phyloP scores from a whole-genome alignment of 2,113 vertebrate species.

The Electrona antarctica region DNA sequence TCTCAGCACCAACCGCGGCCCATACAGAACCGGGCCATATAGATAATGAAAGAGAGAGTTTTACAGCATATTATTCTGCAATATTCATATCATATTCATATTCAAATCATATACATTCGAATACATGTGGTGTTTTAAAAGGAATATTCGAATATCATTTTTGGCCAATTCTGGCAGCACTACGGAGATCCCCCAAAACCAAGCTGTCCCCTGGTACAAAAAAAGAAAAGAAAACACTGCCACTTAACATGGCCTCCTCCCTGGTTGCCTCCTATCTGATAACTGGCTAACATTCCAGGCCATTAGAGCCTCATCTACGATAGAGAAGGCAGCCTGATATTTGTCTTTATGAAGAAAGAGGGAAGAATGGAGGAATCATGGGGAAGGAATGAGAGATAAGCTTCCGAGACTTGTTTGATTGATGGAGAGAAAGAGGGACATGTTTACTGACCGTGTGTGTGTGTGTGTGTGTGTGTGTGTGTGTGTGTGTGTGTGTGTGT shows the following conservation, averaged over 20 bases:
- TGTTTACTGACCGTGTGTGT: conserved; percentile 17
- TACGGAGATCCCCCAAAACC: background rate
- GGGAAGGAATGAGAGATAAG: background rate
- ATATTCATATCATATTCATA: too few relatives aligned
- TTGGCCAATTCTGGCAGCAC: too few relatives aligned
- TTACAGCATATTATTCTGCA: too few relatives aligned
- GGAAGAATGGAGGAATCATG: conserved; percentile 9
- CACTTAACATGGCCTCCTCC: background rate
- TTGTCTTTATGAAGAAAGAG: conserved; percentile 10
- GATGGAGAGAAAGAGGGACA: conserved; percentile 19
- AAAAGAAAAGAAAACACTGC: background rate
- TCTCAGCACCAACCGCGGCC: too few relatives aligned
- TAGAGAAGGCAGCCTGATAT: conserved; percentile 10
- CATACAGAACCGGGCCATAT: too few relatives aligned
- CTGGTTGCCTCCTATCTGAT: conserved; percentile 16
- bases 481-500: background rate
- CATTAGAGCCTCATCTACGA: conserved; percentile 16
- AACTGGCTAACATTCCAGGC: conserved; percentile 31
- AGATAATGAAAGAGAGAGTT: too few relatives aligned
- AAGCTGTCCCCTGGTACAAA: background rate
- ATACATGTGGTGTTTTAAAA: too few relatives aligned
- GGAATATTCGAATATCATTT: too few relatives aligned
- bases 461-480: background rate
- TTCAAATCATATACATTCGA: too few relatives aligned
- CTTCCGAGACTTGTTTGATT: conserved; percentile 15